Evolutionary conservation across 2,888 invertebrate genomes (phyloP), one percentile per base, ranked within the genome.

Genomic region (Parnassius glacialis): DNA sequence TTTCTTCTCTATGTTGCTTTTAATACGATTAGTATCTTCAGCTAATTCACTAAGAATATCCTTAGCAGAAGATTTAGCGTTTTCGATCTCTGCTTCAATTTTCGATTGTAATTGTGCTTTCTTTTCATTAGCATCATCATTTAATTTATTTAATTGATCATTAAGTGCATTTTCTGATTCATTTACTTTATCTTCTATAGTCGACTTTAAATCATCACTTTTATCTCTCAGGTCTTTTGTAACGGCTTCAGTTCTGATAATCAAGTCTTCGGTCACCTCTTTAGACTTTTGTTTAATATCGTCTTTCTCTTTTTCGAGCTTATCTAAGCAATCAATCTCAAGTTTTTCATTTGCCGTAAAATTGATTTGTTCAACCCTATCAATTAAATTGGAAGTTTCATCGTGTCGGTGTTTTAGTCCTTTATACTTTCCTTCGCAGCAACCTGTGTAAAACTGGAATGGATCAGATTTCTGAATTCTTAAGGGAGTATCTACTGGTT

Each of bases 301-400:
- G 59, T 88, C 84, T 53, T 85, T 85, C 68, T 87, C 85, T 64
- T 86, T 81, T 60, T 82, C 76, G 48, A 86, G 66, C 65, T 85
- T 85, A 51, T 78, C 75, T 57, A 86, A 70, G n/a, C 75, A 78
- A 67, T 84, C 85, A 50, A 82, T 76, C 3, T 81, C 77, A 2
- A 85, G 65, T 59, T 84, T 86, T 71, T 90, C 90, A 64, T 90
- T 82, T 1, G 86, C 79, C 10, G 87, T 71, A 61, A 90, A 90
- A 61, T 88, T 83, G 2, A 83, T 86, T 65, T 91, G 87, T 76
- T 91, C 91, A 65, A 89, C 83, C 64, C 85, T 85, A 58, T 90
- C 91, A 3, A 80, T 75, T 59, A 88, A 68, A 65, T 84, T 90
- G 2, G 88, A 89, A 3, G 90, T 89, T 76, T 90, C 90, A 20